Evolutionary conservation across 1,140 invertebrate species (phyloP), one percentile per base, ranked within the genome.

Genomic region (Gryllus bimaculatus): DNA sequence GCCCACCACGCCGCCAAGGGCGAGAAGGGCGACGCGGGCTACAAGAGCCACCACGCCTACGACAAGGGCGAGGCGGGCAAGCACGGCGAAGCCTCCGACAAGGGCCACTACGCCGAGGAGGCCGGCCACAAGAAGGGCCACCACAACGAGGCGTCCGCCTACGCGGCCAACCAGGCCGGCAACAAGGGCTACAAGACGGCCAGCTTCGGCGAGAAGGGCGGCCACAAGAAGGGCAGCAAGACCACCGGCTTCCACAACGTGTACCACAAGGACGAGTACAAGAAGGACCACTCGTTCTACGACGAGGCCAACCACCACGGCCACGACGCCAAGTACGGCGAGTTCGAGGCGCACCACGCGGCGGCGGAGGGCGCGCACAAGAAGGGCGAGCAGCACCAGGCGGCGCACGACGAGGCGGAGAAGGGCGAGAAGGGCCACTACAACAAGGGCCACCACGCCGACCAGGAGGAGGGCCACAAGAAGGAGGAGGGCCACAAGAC

Each of bases 241-340:
- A 89, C 90, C 8, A 91, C 87, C 7, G 92, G 91, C 21, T 93
- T 89, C 85, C 91, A 92, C 85, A 92, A 92, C 81, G 89, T 92
- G 5, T 92, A 90, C 83, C 88, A 89, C 85, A 93, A 93, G 85
- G 91, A 93, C 82, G 92, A 93, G 83, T 93, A 88, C 86, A 92
- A 92, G 83, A 93, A 93, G 83, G 90, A 92, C 81, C 91, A 91
- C 78, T 89, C 90, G 80, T 92, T 92, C 85, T 93, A 93, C 83
- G 92, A 92, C 82, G 90, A 92, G 74, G 89, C 88, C 8, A 89
- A 92, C 83, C 89, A 90, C 13, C 89, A 88, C 74, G 91, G 91
- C 2, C 86, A 91, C 82, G 90, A 89, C 83, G 84, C 88, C 78
- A 90, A 90, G 82, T 86, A 89, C 82, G 87, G 84, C 8, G 82